These are phyloP conservation scores for Gila orcuttii DNA, from an alignment of 2,113 vertebrate species.

Conservation along the genomic window DNA sequence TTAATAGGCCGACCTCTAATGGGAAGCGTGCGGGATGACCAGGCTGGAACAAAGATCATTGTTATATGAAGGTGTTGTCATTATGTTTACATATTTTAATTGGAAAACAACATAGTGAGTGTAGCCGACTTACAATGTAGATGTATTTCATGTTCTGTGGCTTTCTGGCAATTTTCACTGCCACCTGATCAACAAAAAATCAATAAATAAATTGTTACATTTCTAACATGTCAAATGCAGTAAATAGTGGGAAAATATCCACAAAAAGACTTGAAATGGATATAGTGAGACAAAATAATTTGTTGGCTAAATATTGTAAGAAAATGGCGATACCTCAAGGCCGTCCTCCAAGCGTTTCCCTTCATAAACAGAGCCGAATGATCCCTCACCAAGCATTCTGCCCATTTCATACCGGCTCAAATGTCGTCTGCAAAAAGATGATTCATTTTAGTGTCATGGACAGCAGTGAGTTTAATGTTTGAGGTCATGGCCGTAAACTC, in stretches of 20 bases:
- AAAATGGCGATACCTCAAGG: neutral
- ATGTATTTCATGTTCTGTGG: neutral
- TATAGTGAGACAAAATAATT: neutral
- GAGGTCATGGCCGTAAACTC: neutral
- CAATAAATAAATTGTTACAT: neutral
- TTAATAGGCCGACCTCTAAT: too few relatives aligned
- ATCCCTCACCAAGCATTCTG: conserved; percentile 1
- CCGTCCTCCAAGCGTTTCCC: neutral
- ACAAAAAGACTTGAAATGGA: neutral
- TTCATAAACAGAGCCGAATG: neutral
- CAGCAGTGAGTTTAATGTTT: neutral
- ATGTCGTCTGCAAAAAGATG: neutral
- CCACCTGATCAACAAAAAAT: neutral
- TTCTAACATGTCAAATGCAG: neutral
- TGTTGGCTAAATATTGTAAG: neutral
- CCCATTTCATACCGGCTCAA: neutral
- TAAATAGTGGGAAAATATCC: neutral
- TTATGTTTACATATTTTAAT: too few relatives aligned
- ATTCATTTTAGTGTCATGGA: neutral
- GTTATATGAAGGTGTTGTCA: too few relatives aligned
- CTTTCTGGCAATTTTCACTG: neutral
- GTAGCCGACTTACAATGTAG: neutral
- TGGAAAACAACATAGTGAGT: too few relatives aligned
- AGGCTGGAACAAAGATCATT: too few relatives aligned
- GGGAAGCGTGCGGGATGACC: too few relatives aligned